These are phyloP conservation scores for Schizotus pectinicornis DNA, from an alignment of 2,888 invertebrate genomes.

Conservation along the genomic window DNA sequence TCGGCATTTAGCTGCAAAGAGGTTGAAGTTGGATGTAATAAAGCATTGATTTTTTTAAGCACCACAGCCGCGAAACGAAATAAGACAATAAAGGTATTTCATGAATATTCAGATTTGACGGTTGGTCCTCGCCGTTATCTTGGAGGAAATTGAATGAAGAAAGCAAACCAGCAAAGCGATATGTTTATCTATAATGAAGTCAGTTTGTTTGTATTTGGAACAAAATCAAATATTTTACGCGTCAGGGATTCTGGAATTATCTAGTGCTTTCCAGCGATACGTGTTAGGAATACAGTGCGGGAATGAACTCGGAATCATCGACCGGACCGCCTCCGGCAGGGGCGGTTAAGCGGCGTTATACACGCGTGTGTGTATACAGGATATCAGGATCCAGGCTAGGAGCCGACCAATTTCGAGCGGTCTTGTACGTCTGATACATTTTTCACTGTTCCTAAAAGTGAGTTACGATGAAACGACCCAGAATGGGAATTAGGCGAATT, in stretches of 20 bases:
- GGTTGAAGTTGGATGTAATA: no score
- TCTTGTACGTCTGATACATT: no score
- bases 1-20: no score
- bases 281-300: conserved; percentile 35
- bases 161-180: conserved; percentile 30
- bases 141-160: conserved; percentile 29
- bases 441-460: no score
- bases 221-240: conserved; percentile 40
- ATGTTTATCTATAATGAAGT: conserved; percentile 36
- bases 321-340: conserved; percentile 14
- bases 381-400: no score
- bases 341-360: background rate
- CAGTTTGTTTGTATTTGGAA: conserved; percentile 36
- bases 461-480: no score
- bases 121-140: conserved; percentile 15
- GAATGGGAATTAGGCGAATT: no score
- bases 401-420: no score
- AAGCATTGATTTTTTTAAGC: no score
- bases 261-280: conserved; percentile 36
- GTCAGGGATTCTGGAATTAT: conserved; percentile 40
- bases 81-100: no score
- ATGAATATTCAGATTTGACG: no score
- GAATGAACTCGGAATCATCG: conserved; percentile 20
- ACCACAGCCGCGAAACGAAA: no score
- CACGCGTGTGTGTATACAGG: background rate